Evolutionary conservation across 1,140 invertebrate species (phyloP), one percentile per base, ranked within the genome.

Genomic region (Apis laboriosa): DNA sequence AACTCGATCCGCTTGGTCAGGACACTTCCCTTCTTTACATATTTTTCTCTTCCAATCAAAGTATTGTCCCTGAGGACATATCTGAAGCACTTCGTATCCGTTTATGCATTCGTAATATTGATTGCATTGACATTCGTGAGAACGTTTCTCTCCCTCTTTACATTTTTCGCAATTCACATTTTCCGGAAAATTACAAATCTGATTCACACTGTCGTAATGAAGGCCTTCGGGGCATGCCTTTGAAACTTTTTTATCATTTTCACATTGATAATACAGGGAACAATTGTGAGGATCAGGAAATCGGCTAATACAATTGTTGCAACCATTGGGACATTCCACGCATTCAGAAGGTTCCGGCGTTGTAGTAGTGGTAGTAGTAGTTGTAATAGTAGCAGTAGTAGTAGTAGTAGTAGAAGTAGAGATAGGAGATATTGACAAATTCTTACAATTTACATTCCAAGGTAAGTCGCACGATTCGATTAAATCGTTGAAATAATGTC

Each of bases 181-280:
- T 11, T 84, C 49, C 11, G 90, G 90, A 71, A 85, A 92, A 81
- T 93, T 91, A 74, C 93, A 94, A 1, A 94, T 93, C 88, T 94
- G 90, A 2, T 88, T 43, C 28, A 85, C 84, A 12, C 94, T 91
- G 86, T 95, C 95, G 81, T 95, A 96, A 56, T 93, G 86, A 2
- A 95, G 86, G 2, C 88, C 91, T 0, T 68, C 58, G 0, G 92
- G 82, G 80, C 96, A 96, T 5, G 77, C 58, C 71, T 94, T 92
- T 58, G 92, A 84, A 0, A 94, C 90, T 61, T 95, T 94, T 4
- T 88, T 71, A 0, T 95, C 95, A 60, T 95, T 92, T 13, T 89
- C 89, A 75, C 96, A 96, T 77, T 94, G 92, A 89, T 93, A 96
- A 90, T 95, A 96, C 73, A 93, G 89, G 5, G 87, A 84, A 83